phyloP scores from a whole-genome alignment of 2,888 invertebrate species.

The Aphelenchoides bicaudatus region DNA sequence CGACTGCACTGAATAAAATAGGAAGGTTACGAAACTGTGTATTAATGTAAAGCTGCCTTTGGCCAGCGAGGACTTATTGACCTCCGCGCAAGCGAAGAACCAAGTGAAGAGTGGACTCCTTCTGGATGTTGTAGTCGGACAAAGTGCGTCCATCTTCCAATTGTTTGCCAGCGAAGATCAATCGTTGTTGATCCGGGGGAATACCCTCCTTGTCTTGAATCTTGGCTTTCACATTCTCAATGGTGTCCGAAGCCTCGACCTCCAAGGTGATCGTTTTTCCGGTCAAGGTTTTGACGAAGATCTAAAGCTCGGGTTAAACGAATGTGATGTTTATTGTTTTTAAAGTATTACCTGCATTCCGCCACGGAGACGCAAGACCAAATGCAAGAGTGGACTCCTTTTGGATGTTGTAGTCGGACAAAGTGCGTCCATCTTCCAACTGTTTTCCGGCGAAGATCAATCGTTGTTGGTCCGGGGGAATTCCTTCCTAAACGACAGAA shows the following conservation, averaged over 20 bases:
- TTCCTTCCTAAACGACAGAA: conserved; percentile 32
- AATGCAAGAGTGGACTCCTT: conserved; percentile 36
- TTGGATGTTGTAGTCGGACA: conserved; percentile 42
- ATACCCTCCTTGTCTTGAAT: conserved; percentile 59
- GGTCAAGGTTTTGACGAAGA: conserved; percentile 39
- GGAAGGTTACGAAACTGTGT: too few species aligned
- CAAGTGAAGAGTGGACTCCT: conserved; percentile 69
- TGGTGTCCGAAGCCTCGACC: conserved; percentile 54
- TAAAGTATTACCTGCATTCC: conserved; percentile 72
- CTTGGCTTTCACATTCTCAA: conserved; percentile 57
- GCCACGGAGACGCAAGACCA: conserved; percentile 36
- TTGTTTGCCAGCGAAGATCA: conserved; percentile 69
- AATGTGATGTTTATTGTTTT: conserved; percentile 74
- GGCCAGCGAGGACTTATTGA: conserved; percentile 26
- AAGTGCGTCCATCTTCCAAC: conserved; percentile 60
- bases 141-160: conserved; percentile 86
- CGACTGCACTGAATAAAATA: too few species aligned
- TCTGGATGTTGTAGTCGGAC: conserved; percentile 90
- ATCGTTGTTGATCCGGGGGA: conserved; percentile 54
- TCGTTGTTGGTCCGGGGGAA: conserved; percentile 51
- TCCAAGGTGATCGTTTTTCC: conserved; percentile 38
- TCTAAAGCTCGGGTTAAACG: too few species aligned
- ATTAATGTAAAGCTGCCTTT: too few species aligned
- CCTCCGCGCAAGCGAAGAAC: conserved; percentile 75
- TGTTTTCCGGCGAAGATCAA: conserved; percentile 64